Evolutionary conservation across 2,797 vertebrate genomes (phyloP), one percentile per base, ranked within the genome.

Genomic region (Anabas testudineus): DNA sequence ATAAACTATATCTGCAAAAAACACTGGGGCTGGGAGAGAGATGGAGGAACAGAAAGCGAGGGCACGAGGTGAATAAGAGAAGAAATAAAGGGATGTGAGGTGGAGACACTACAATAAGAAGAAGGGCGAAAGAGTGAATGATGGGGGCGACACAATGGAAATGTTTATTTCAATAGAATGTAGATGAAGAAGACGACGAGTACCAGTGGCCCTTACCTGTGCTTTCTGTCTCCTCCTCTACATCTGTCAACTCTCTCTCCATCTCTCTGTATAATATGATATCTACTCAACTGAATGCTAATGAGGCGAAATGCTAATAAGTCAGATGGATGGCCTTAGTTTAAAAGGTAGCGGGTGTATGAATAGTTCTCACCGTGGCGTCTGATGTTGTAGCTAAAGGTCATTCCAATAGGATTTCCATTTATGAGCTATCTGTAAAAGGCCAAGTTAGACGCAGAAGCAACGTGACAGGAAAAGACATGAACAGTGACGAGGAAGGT

Each of bases 1-100:
- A 82, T 78, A 39, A 87, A 86, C 66, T 81, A 30, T 87, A 85
- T 85, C 86, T 81, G 78, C 48, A 81, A 76, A 78, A 77, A 67
- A 74, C 66, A 73, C 39, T 2, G 10, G 67, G 71, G 28, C 67
- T 84, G 68, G 73, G 58, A 55, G n/a, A 71, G 77, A 2, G 9
- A 77, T 16, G 28, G 81, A 78, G 63, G 67, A 78, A 72, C 52
- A 81, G 42, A 80, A 46, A 68, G 47, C 16, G 24, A 66, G 76
- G 73, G 72, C 41, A 57, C 39, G 67, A 84, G 82, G 75, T 69
- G 77, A 81, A 67, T 1, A 18, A 43, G 58, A 62, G 61, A 57
- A 64, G 66, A 76, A 66, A 80, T 53, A 64, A 75, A 77, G 41
- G 59, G 43, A 48, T 18, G 48, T 26, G 54, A 80, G 71, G 83